phyloP scores from a whole-genome alignment of 2,113 vertebrate species.

The Scortum barcoo region DNA sequence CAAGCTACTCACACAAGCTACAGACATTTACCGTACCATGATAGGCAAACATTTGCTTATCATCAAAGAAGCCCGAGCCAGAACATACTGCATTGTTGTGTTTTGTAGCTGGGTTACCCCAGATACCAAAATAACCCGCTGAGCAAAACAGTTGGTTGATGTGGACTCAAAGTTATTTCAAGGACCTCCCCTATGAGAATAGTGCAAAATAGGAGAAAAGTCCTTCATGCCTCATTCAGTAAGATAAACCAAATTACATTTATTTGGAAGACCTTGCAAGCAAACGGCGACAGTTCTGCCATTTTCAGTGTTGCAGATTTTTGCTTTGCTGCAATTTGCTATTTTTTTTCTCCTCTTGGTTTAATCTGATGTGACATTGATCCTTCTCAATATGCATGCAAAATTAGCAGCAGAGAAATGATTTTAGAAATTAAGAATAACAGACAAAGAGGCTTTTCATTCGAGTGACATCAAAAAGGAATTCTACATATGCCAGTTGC shows the following conservation, averaged over 20 bases:
- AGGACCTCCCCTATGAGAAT: slow-evolving; percentile 78
- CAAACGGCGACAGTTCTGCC: slow-evolving; percentile 14
- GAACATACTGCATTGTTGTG: slow-evolving; percentile 45
- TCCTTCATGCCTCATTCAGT: slow-evolving; percentile 73
- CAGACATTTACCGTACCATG: neutral
- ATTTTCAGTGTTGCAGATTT: slow-evolving; percentile 24
- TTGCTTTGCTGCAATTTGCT: neutral
- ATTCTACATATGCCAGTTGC: neutral
- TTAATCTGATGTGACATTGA: slow-evolving; percentile 68
- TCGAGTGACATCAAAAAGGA: slow-evolving; percentile 44
- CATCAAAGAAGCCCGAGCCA: slow-evolving; percentile 29
- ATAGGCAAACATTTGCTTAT: slow-evolving; percentile 30
- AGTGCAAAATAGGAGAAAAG: slow-evolving; percentile 62
- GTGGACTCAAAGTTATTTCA: slow-evolving; percentile 79
- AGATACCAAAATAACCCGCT: slow-evolving; percentile 75
- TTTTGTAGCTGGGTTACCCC: slow-evolving; percentile 66
- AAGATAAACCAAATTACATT: slow-evolving; percentile 61
- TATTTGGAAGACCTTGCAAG: slow-evolving; percentile 62
- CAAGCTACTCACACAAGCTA: no score
- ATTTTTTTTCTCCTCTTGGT: neutral
- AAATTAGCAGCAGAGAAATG: slow-evolving; percentile 46
- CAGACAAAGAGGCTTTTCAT: slow-evolving; percentile 58
- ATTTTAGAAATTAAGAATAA: slow-evolving; percentile 56
- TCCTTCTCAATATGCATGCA: slow-evolving; percentile 46
- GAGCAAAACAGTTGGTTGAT: slow-evolving; percentile 69